Base-by-base conservation (phyloP, 2,888 invertebrate genomes). In the Drosophila setosimentum region DNA sequence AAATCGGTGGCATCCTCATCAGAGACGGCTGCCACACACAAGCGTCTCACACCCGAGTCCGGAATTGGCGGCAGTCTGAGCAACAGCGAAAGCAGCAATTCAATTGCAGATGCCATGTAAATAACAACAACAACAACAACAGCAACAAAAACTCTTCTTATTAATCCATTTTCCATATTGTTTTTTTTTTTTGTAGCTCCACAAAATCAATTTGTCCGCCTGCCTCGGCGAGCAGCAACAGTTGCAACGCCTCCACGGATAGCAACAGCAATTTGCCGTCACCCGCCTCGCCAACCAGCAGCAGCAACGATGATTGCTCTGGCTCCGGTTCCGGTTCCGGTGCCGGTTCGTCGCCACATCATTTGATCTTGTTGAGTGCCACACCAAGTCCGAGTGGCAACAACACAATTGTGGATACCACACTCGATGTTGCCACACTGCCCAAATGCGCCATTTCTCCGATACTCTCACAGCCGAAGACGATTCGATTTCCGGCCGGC, bases 401-500 rank as follows among this genome's bases (percentile, higher is more conserved):
- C 18, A 40, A 59, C 69, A 92, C 80, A 8, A 80, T 82, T 51
- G 83, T 92, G 93, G 92, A 95, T 93, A 92, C 94, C 5, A 76
- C 80, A 33, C 72, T 93, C 59, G 92, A 60, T 1, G 18, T 27
- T 6, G 70, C 71, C 10, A 87, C 75, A 33, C 71, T 91, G 72
- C 91, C 91, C 18, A 93, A 93, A 81, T 87, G 91, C 73, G 93
- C 93, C 68, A 96, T 96, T 83, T 96, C 96, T 87, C 97, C 97
- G 16, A 97, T 97, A 66, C 92, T 97, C 57, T 96, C 97, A 73
- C 96, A 96, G 85, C 97, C 97, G 40, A 97, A 96, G 92, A 97
- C 96, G 69, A 95, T 97, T 82, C 94, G 97, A 89, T 97, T 97
- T 92, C 97, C 97, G 1, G 96, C 95, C 16, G 90, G 92, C 61